phyloP scores from a whole-genome alignment of 2,797 vertebrate species.

The Micromesistius poutassou region DNA sequence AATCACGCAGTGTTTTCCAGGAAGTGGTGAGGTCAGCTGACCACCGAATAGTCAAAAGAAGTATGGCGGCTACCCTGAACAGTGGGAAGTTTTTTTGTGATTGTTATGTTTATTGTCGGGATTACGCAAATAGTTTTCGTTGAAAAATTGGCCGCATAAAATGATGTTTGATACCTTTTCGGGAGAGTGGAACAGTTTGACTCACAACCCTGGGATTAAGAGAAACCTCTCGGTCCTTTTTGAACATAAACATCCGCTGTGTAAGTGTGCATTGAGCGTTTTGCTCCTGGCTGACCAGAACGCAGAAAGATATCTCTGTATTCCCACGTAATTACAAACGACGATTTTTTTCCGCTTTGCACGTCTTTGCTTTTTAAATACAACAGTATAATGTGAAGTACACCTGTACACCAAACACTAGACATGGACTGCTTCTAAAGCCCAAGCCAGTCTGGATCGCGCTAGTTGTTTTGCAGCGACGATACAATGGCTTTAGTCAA shows the following conservation, averaged over 20 bases:
- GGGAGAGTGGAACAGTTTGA: neutral
- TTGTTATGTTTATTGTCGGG: neutral
- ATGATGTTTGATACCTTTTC: neutral
- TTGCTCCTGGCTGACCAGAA: neutral
- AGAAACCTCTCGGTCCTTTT: slow-evolving; percentile 55
- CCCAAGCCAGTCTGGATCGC: neutral
- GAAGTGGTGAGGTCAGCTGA: slow-evolving; percentile 21
- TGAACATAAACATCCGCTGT: slow-evolving; percentile 73
- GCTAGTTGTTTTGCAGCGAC: neutral
- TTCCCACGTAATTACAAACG: neutral
- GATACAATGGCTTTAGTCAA: slow-evolving; percentile 65
- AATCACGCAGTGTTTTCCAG: slow-evolving; percentile 5
- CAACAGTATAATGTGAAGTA: no score
- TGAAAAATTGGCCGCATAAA: neutral
- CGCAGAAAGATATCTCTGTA: neutral
- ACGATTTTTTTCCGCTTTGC: neutral
- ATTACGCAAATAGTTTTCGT: neutral
- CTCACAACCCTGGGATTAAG: slow-evolving; percentile 31
- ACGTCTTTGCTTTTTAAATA: no score
- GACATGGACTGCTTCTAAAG: no score
- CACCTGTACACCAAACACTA: no score
- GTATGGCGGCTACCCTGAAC: slow-evolving; percentile 41
- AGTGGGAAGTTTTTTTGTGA: neutral
- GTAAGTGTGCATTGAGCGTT: slow-evolving; percentile 21
- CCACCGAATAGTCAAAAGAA: slow-evolving; percentile 49